Conservation (phyloP, 2,888 invertebrate genomes). For the Hypolimnas misippus region DNA sequence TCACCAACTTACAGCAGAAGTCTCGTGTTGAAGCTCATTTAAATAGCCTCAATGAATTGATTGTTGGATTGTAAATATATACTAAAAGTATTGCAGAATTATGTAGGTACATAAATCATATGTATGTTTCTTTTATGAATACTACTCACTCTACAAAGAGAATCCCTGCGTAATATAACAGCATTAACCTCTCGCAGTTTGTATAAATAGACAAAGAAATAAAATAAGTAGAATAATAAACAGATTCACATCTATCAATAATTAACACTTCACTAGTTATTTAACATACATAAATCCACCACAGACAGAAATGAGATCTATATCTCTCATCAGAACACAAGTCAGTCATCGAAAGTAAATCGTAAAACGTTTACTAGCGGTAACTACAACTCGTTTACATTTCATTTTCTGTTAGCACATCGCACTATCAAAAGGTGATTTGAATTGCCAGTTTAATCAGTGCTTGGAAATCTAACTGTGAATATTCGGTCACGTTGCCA, state of each 20-base stretch:
- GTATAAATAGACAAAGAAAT: too few species aligned
- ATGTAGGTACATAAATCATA: too few species aligned
- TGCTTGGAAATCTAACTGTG: slow-evolving; percentile 36
- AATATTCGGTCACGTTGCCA: slow-evolving; percentile 26
- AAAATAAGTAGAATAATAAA: background rate
- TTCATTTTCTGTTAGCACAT: slow-evolving; percentile 41
- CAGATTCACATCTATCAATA: background rate
- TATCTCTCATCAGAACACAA: slow-evolving; percentile 18
- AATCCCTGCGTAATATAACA: too few species aligned
- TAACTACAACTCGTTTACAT: slow-evolving; percentile 34
- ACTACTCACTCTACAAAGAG: too few species aligned
- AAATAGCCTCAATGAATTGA: too few species aligned
- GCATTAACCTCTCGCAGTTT: too few species aligned
- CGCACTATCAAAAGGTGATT: slow-evolving; percentile 41
- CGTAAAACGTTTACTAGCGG: slow-evolving; percentile 27
- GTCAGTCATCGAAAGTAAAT: slow-evolving; percentile 24
- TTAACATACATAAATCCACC: background rate
- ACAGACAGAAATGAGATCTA: background rate
- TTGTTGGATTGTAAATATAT: too few species aligned
- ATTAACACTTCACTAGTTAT: background rate
- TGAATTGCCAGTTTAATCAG: slow-evolving; percentile 38
- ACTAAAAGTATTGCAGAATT: too few species aligned
- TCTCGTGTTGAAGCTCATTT: too few species aligned
- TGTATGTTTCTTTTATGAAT: too few species aligned
- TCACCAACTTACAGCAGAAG: too few species aligned